phyloP scores from a whole-genome alignment of 2,888 invertebrate species.

The Anoplius nigerrimus region DNA sequence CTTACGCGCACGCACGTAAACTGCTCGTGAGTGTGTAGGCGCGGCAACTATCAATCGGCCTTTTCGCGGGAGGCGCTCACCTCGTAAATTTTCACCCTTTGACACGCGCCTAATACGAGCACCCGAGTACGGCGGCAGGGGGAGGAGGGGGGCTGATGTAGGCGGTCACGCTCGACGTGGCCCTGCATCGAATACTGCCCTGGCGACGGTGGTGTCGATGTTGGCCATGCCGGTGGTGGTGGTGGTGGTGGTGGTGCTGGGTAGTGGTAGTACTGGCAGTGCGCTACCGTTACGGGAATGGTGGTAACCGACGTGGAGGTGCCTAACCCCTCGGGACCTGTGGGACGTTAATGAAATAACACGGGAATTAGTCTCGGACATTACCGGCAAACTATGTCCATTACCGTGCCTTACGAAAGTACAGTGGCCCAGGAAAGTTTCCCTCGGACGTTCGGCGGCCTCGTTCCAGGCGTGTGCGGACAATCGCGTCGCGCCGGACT shows the following conservation, averaged over 20 bases:
- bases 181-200: no score
- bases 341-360: slow-evolving; percentile 75
- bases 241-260: slow-evolving; percentile 26
- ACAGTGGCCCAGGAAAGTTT: slow-evolving; percentile 35
- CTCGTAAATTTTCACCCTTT: slow-evolving; percentile 74
- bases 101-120: slow-evolving; percentile 68
- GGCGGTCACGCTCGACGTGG: slow-evolving; percentile 25
- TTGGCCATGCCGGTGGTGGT: slow-evolving; percentile 13
- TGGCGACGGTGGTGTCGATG: slow-evolving; percentile 12
- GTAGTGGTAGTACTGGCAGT: slow-evolving; percentile 23
- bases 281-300: slow-evolving; percentile 37
- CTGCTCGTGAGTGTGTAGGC: background rate
- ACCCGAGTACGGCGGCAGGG: slow-evolving; percentile 44
- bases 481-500: background rate
- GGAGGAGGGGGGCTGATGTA: slow-evolving; percentile 15
- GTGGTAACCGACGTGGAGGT: slow-evolving; percentile 49
- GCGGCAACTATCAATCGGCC: slow-evolving; percentile 62
- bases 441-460: background rate
- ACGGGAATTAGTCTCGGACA: slow-evolving; percentile 76
- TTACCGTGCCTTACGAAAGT: slow-evolving; percentile 63
- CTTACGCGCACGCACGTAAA: slow-evolving; percentile 7
- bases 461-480: no score
- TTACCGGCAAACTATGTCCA: slow-evolving; percentile 75
- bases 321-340: slow-evolving; percentile 66
- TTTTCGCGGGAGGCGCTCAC: slow-evolving; percentile 57